Evolutionary conservation across 2,888 invertebrate genomes (phyloP).

Genomic region (Cheilosia pagana): DNA sequence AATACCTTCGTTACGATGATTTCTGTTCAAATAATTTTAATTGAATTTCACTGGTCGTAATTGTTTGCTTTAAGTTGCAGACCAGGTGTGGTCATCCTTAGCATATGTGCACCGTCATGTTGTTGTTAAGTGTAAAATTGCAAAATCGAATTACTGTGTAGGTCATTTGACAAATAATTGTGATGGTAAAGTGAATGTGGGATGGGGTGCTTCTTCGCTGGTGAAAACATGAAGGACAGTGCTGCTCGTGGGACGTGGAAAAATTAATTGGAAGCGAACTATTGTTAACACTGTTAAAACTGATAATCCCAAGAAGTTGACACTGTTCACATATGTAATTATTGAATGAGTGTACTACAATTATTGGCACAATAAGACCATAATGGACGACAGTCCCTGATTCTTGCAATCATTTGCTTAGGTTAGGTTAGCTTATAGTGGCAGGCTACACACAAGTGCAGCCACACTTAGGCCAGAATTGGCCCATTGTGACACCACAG

Average conservation of each 20-base stretch:
- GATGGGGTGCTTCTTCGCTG: neutral
- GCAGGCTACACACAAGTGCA: no score
- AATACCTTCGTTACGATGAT: slow-evolving; percentile 53
- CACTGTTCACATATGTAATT: no score
- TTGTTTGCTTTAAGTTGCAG: slow-evolving; percentile 63
- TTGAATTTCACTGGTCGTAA: slow-evolving; percentile 66
- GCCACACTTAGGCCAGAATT: no score
- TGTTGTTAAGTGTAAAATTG: slow-evolving; percentile 9
- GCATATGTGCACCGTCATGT: neutral
- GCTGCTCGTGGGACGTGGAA: neutral
- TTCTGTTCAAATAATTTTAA: slow-evolving; percentile 71
- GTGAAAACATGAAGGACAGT: neutral
- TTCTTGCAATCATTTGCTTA: no score
- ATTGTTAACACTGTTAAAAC: no score
- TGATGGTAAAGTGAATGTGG: slow-evolving; percentile 15
- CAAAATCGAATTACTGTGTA: slow-evolving; percentile 46
- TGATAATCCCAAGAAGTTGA: no score
- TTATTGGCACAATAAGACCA: no score
- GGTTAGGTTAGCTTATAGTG: no score
- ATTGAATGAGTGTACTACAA: no score
- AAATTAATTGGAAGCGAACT: neutral
- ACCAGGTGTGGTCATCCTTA: slow-evolving; percentile 38
- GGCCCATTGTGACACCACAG: no score
- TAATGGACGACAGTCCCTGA: no score
- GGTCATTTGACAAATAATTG: slow-evolving; percentile 8